Percentiles rank a stretch among this genome's conserved stretches.
phyloP scores from a whole-genome alignment of 2,113 vertebrate genomes.

The Regulus satrapa region DNA sequence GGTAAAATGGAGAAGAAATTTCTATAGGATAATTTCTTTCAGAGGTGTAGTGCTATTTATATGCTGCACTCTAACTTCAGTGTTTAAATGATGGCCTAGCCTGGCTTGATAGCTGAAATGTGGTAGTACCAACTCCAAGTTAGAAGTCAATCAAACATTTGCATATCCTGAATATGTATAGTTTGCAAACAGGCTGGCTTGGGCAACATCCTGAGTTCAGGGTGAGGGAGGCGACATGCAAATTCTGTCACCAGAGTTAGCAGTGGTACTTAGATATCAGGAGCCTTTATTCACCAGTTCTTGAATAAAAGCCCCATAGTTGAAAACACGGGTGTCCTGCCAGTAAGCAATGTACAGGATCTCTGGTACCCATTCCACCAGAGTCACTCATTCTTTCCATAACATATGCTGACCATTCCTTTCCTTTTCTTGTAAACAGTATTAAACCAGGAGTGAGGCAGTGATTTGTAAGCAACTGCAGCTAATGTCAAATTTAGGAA shows the following conservation, averaged over 20 bases:
- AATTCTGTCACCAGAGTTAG: neutral
- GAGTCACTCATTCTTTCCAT: conserved; percentile 39
- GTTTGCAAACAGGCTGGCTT: neutral
- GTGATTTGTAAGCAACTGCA: neutral
- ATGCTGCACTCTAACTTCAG: neutral
- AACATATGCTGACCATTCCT: conserved; percentile 47
- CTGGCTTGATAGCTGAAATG: neutral
- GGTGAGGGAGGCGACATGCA: neutral
- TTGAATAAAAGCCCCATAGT: neutral
- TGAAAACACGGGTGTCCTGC: conserved; percentile 38
- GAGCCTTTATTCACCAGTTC: neutral
- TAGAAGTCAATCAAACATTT: neutral
- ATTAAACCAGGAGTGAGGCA: neutral
- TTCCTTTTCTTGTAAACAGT: conserved; percentile 28
- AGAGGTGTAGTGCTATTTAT: neutral
- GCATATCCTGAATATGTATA: neutral
- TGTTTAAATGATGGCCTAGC: neutral
- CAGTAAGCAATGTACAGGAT: neutral
- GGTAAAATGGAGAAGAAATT: neutral
- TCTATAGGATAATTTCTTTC: neutral
- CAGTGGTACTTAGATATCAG: neutral
- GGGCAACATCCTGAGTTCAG: neutral
- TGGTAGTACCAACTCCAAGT: neutral
- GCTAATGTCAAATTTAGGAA: neutral
- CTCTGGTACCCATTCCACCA: conserved; percentile 18